Conservation (phyloP, 2,113 vertebrate species). For the Phrynosoma blainvillii region DNA sequence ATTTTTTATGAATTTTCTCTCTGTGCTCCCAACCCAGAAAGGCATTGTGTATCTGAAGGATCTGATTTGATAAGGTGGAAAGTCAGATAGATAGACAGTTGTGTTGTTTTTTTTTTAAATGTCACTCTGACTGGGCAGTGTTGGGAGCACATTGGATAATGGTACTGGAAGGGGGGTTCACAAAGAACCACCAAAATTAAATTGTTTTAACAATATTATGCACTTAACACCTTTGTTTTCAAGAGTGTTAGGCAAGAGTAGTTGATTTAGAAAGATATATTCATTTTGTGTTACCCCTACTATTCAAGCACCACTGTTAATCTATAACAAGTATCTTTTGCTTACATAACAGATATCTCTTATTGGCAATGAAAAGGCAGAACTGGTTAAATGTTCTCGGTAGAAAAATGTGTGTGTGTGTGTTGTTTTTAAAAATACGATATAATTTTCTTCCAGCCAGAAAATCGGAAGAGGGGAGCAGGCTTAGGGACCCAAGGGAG, state of each 20-base stretch:
- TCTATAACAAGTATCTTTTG: not conserved
- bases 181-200: not conserved
- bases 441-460: conserved; percentile 65
- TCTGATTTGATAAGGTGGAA: no score
- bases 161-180: not conserved
- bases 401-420: not conserved
- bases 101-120: not conserved
- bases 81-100: no score
- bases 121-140: not conserved
- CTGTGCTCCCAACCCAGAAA: not conserved
- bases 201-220: not conserved
- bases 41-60: not conserved
- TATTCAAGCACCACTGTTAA: not conserved
- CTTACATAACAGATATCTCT: not conserved
- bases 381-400: not conserved
- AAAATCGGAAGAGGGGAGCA: conserved; percentile 84
- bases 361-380: not conserved
- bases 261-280: not conserved
- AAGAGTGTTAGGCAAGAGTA: not conserved
- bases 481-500: conserved; percentile 82
- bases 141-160: not conserved
- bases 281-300: not conserved
- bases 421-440: not conserved
- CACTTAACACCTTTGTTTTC: not conserved
- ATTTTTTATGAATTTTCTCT: not conserved